These are phyloP conservation scores for Clupea harengus DNA, from an alignment of 2,113 vertebrate species.

Conservation along the genomic window DNA sequence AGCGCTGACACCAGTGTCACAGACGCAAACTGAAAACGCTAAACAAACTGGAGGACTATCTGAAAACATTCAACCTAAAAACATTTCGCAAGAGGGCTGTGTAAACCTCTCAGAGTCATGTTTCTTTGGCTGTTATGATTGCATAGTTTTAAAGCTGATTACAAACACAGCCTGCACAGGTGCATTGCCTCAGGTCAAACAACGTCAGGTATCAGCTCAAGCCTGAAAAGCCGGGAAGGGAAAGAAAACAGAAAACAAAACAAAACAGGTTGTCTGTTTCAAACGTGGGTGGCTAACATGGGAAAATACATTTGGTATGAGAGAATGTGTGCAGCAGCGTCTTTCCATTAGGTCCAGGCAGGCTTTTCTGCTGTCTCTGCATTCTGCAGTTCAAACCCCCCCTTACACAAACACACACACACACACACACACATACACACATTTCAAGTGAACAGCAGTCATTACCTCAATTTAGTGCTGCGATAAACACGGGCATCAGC, in stretches of 20 bases:
- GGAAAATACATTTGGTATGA: neutral
- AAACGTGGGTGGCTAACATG: neutral
- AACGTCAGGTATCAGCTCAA: conserved; percentile 18
- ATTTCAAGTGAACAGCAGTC: neutral
- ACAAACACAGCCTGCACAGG: neutral
- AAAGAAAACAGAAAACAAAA: neutral
- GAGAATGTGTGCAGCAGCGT: neutral
- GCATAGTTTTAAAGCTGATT: neutral
- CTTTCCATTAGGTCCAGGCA: conserved; percentile 2
- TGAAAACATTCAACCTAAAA: neutral
- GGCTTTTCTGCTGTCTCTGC: neutral
- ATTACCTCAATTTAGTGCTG: neutral
- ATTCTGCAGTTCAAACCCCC: neutral
- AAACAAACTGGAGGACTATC: neutral
- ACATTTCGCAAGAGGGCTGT: neutral
- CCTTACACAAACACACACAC: neutral
- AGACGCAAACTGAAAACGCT: neutral
- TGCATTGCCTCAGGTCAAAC: conserved; percentile 18
- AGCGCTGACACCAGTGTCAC: neutral
- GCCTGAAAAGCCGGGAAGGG: neutral
- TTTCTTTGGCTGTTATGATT: neutral
- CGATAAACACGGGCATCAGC: conserved; percentile 4
- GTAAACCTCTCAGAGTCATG: neutral
- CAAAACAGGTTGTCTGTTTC: neutral
- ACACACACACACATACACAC: neutral